Evolutionary conservation across 2,888 invertebrate genomes (phyloP), one percentile per base, ranked within the genome.

Genomic region (Melipona beecheii): DNA sequence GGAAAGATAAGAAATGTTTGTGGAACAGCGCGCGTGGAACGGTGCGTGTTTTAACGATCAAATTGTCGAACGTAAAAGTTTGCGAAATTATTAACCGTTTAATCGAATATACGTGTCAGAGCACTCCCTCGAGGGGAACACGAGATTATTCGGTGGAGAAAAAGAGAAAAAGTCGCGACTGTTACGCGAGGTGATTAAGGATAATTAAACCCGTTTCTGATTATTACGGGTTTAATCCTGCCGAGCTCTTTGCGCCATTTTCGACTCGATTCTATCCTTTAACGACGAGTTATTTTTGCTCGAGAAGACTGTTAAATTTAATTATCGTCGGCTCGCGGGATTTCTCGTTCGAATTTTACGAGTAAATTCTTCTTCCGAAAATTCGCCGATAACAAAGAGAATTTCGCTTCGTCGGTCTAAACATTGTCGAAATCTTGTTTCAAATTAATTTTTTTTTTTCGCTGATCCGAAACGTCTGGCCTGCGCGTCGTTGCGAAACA

Each of bases 1-100:
- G n/a, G 52, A 43, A 58, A 77, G 70, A 76, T 80, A 77, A 80
- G 78, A 43, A 76, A 71, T n/a, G 17, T n/a, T 65, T 52, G 43
- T 15, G 54, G 17, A 49, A 49, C 50, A 13, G 43, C 13, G 36
- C 4, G 24, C n/a, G n/a, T n/a, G n/a, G n/a, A n/a, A n/a, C 21
- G 15, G 64, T 49, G n/a, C 15, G 43, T 49, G 54, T 50, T 71
- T 64, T 65, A 66, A 71, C 43, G 65, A 36, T 66, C 43, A 75
- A 69, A 27, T 60, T 62, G 43, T 68, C 36, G 62, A 69, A 27
- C 36, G 24, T 36, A 19, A 52, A 68, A 27, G 75, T 52, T 36
- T 5, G 0, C 1, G 54, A 58, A 52, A 58, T 74, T 75, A 52
- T 78, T 69, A 17, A 62, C n/a, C 68, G 24, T 21, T 68, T 60